Evolutionary conservation across 2,113 vertebrate species (phyloP).

Genomic region (Microcebus lehilahytsara): DNA sequence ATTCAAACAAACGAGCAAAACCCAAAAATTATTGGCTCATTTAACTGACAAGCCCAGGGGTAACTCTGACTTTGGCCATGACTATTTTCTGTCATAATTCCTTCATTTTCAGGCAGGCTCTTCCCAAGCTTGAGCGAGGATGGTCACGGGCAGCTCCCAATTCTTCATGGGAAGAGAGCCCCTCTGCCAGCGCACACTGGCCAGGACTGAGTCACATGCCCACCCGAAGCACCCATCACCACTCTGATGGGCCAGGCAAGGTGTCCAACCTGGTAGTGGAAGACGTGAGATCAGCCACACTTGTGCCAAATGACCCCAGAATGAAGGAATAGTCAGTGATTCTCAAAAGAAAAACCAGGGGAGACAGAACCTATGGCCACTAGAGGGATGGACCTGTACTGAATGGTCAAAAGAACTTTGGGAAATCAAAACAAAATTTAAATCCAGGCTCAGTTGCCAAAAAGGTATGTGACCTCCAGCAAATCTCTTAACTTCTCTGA

Average conservation of each 20-base stretch:
- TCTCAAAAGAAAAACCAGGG: background rate
- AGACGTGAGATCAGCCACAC: background rate
- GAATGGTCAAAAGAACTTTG: background rate
- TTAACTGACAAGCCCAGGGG: background rate
- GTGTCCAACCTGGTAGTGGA: background rate
- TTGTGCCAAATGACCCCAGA: background rate
- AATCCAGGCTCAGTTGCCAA: background rate
- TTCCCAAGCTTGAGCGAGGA: background rate
- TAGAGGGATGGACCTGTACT: background rate
- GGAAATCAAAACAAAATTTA: background rate
- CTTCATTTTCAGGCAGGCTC: background rate
- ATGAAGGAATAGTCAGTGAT: background rate
- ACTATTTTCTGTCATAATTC: background rate
- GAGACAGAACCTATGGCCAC: too few species aligned
- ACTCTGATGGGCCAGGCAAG: background rate
- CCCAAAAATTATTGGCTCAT: background rate
- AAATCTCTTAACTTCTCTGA: background rate
- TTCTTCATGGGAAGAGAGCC: background rate
- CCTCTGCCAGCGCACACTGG: background rate
- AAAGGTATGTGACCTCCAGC: background rate
- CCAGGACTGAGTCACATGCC: background rate
- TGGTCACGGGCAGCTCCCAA: background rate
- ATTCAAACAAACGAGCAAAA: background rate
- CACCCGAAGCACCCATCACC: background rate
- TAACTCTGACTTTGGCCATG: background rate